Evolutionary conservation across 2,888 invertebrate species (phyloP), one percentile per base, ranked within the genome.

Genomic region (Micropterix aruncella): DNA sequence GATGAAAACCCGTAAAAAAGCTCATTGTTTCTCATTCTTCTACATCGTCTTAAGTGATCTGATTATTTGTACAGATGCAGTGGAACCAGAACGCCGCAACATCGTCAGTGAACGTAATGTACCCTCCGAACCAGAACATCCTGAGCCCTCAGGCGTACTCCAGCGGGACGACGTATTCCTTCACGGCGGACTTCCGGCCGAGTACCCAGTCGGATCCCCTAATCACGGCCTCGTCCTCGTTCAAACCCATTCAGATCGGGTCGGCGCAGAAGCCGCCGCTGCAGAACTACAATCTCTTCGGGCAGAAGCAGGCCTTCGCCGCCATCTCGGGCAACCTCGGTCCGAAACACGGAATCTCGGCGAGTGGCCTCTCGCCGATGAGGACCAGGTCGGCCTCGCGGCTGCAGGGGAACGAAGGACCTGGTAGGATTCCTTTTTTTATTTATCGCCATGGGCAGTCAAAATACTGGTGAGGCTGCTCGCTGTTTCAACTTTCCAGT

Each of bases 101-200:
- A 1, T 76, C 80, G 1, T 74, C 79, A 0, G 75, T 77, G 2
- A 77, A 77, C 61, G 77, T 77, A 17, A 72, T 78, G 18, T 80
- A 76, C 60, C 80, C 79, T 40, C 80, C 76, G 53, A 67, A 73
- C 19, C 72, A 70, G 48, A 75, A 74, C 52, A 65, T 82, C 37
- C 65, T 83, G 44, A 81, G 78, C 55, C 81, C 83, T 1, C 70
- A 75, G 17, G 62, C 74, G 42, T 82, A 83, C 56, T 73, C 77
- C 0, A 67, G 71, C 37, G 80, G 82, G 38, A 79, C 85, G 19
- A 86, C 86, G 0, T 88, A 87, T 56, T 86, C 86, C 39, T 86
- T 88, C 61, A 87, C 87, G 2, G 86, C 88, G 0, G 87, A 88
- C 61, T 84, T 87, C 60, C 66, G 87, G 36, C 67, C 84, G 0